Percentiles rank a stretch among this genome's conserved stretches.
Evolutionary conservation across 2,113 vertebrate species (phyloP).

Genomic region (Pavo muticus): DNA sequence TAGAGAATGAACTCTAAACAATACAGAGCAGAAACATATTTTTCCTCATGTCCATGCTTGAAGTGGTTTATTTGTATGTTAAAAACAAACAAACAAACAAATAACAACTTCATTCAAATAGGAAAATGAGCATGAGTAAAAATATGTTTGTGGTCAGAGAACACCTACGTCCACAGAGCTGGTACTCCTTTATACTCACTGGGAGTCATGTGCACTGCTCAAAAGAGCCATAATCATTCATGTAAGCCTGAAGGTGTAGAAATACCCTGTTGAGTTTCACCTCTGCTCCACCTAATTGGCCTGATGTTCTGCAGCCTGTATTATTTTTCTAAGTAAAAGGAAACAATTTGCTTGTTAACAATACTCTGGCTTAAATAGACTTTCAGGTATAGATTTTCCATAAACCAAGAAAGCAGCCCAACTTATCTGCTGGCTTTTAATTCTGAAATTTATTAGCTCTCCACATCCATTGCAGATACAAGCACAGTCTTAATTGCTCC

Average conservation of each 20-base stretch:
- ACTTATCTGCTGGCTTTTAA: constrained; percentile 78
- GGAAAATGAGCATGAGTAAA: neutral
- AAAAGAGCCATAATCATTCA: neutral
- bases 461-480: constrained; percentile 69
- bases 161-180: neutral
- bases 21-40: neutral
- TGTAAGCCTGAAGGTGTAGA: neutral
- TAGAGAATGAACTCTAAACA: neutral
- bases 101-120: neutral
- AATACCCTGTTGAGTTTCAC: neutral
- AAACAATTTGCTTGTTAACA: constrained; percentile 62
- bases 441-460: constrained; percentile 79
- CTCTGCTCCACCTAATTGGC: constrained; percentile 25
- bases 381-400: constrained; percentile 78
- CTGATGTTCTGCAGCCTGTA: neutral
- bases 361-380: constrained; percentile 71
- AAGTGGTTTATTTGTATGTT: neutral
- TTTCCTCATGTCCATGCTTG: neutral
- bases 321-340: constrained; percentile 65
- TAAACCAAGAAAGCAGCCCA: constrained; percentile 65
- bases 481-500: constrained; percentile 79
- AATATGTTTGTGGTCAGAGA: neutral
- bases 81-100: neutral
- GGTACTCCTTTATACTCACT: neutral
- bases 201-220: neutral